These are phyloP conservation scores for Atherinomorus stipes DNA, from an alignment of 2,113 vertebrate species.

Conservation along the genomic window DNA sequence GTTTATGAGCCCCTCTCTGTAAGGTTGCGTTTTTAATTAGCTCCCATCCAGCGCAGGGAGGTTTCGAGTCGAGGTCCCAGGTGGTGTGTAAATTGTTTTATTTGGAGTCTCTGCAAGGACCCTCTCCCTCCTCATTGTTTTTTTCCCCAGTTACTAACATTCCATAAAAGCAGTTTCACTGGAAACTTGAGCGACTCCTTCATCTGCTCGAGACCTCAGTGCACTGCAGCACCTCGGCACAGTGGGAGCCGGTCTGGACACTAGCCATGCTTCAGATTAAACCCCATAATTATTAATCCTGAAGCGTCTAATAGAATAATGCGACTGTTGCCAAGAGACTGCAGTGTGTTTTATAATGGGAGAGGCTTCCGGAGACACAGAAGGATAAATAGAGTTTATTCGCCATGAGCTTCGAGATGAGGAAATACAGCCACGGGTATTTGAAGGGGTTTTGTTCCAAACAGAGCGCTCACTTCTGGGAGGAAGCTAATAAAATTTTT, in stretches of 20 bases:
- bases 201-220: constrained; percentile 2
- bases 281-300: constrained; percentile 65
- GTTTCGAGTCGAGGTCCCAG: constrained; percentile 56
- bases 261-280: constrained; percentile 61
- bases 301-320: constrained; percentile 64
- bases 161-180: constrained; percentile 23
- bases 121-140: constrained; percentile 26
- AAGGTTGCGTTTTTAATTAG: constrained; percentile 75
- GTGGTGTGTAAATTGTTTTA: constrained; percentile 69
- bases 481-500: background rate
- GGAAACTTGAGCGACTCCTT: background rate
- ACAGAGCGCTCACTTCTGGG: background rate
- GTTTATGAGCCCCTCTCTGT: constrained; percentile 51
- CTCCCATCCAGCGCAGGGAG: constrained; percentile 44
- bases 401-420: constrained; percentile 9
- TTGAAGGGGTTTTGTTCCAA: constrained; percentile 1
- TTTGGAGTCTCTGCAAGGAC: constrained; percentile 60
- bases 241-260: constrained; percentile 43
- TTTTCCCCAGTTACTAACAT: constrained; percentile 26
- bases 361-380: constrained; percentile 36
- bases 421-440: constrained; percentile 14
- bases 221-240: background rate
- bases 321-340: constrained; percentile 57
- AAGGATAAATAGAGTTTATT: constrained; percentile 41
- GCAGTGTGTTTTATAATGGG: constrained; percentile 12